Evolutionary conservation across 2,888 invertebrate genomes (phyloP).

Genomic region (Unio pictorum): DNA sequence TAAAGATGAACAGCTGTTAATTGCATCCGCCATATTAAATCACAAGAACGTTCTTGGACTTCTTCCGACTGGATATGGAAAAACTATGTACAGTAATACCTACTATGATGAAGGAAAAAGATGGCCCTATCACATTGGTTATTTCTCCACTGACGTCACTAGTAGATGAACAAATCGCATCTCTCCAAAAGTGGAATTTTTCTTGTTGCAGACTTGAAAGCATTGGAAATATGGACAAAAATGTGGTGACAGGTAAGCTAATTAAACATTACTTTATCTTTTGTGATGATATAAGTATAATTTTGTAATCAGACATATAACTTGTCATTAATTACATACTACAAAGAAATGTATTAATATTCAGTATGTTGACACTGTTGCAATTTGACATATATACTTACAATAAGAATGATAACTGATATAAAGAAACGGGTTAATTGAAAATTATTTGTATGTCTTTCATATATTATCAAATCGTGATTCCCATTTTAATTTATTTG

Average conservation of each 20-base stretch:
- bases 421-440: too few species aligned
- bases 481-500: background rate
- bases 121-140: conserved; percentile 8
- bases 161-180: conserved; percentile 16
- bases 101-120: background rate
- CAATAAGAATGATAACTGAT: too few species aligned
- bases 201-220: conserved; percentile 5
- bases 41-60: conserved; percentile 12
- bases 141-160: conserved; percentile 14
- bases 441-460: too few species aligned
- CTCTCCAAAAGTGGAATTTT: conserved; percentile 11
- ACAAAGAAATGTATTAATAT: too few species aligned
- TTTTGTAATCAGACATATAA: too few species aligned
- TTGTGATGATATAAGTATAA: too few species aligned
- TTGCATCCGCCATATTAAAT: conserved; percentile 1
- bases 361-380: too few species aligned
- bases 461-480: too few species aligned
- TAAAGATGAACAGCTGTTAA: conserved; percentile 11
- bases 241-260: background rate
- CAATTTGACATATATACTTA: too few species aligned
- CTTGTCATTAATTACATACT: too few species aligned
- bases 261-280: too few species aligned
- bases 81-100: conserved; percentile 18
- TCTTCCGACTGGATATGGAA: conserved; percentile 18
- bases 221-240: conserved; percentile 2